Conservation (phyloP, 2,888 invertebrate species). For the Caprella mutica region DNA sequence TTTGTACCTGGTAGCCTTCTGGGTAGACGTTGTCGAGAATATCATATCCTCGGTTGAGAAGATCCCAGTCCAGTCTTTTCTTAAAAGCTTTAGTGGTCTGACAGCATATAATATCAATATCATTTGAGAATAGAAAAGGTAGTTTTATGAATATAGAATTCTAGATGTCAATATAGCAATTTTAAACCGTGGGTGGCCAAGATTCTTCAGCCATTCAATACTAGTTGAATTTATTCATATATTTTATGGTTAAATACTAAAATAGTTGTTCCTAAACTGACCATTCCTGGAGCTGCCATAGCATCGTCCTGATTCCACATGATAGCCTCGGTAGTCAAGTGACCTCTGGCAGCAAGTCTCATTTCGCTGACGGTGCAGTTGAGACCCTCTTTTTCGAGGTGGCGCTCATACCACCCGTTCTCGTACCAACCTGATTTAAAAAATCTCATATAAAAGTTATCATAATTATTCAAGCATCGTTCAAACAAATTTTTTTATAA, state of each 20-base stretch:
- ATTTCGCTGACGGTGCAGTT: slow-evolving; percentile 89
- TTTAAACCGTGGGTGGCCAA: too few relatives aligned
- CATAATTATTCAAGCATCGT: too few relatives aligned
- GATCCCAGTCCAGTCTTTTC: slow-evolving; percentile 64
- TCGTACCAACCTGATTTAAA: slow-evolving; percentile 77
- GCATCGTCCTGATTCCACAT: slow-evolving; percentile 97
- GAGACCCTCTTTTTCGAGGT: slow-evolving; percentile 71
- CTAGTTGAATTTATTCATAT: too few relatives aligned
- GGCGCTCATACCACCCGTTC: slow-evolving; percentile 94
- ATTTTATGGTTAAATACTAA: too few relatives aligned
- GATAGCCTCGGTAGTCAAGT: slow-evolving; percentile 93
- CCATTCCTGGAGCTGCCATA: slow-evolving; percentile 83
- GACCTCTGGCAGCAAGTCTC: slow-evolving; percentile 88
- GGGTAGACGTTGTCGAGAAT: slow-evolving; percentile 76
- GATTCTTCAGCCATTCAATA: too few relatives aligned
- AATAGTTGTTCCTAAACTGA: too few relatives aligned
- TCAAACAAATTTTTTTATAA: too few relatives aligned
- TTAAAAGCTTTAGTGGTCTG: slow-evolving; percentile 80
- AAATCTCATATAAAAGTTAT: background rate
- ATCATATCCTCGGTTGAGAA: slow-evolving; percentile 69
- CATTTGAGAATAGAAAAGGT: too few relatives aligned
- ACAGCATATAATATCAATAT: too few relatives aligned
- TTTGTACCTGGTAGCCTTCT: slow-evolving; percentile 75
- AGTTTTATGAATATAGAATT: background rate
- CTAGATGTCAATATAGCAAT: too few relatives aligned